Base-by-base conservation (phyloP, 2,113 vertebrate species). In the Scomber scombrus region DNA sequence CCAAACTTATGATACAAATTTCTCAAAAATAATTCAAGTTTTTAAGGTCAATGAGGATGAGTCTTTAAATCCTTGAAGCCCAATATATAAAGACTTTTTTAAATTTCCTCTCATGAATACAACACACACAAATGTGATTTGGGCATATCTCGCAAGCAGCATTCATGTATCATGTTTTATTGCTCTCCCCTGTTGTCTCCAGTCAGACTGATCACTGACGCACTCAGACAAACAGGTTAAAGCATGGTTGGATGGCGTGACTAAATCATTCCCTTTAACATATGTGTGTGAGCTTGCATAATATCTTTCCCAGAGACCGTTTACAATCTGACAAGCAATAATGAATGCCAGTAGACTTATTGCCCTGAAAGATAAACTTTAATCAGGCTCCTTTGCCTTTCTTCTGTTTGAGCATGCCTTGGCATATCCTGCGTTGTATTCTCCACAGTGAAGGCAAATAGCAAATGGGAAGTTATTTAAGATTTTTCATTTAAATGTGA, bases 291-390 rank as follows among this genome's bases (percentile, higher is more conserved):
- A 93, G 91, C 91, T 72, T 89, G 92, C 94, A 94, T 93, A 94
- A 93, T 88, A 87, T 94, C 88, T 75, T 80, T 87, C 90, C 63
- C 72, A 58, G 68, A 93, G 92, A 88, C 88, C 93, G 93, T 96
- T 95, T 94, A 92, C 93, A 95, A 95, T 84, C 73, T 93, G 93
- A 95, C 94, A 96, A 91, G 93, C 90, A 84, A 81, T 95, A 95
- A 95, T 94, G 93, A 95, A 95, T 92, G 87, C 83, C 93, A 87
- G 94, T 90, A 91, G 94, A 95, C 94, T 94, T 95, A 95, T 93
- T 92, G 92, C 94, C 94, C 93, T 69, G 85, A 83, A 95, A 96
- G 93, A 94, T 93, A 95, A 95, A 96, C 94, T 95, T 95, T 95
- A 95, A 95, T 96, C 95, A 95, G 89, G 87, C 89, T 88, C 83